Evolutionary conservation across 2,113 vertebrate genomes (phyloP), one percentile per base, ranked within the genome.

Genomic region (Limnothrissa miodon): DNA sequence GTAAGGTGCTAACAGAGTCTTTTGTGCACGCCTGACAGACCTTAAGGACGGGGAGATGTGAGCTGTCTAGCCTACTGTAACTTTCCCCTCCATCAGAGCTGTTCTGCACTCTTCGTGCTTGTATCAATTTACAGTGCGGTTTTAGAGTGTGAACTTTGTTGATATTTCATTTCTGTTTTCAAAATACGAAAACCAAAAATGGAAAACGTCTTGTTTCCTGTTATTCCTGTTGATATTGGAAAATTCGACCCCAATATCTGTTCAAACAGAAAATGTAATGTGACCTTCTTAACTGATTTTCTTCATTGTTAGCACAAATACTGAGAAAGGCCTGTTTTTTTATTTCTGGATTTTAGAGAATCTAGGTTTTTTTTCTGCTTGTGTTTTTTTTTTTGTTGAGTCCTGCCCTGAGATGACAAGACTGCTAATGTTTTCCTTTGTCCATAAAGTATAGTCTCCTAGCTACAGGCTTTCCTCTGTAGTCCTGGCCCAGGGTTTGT

Each of bases 1-100:
- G 44, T 42, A 39, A 39, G 45, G 81, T 79, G 81, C 79, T 48
- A 81, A 66, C 79, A 83, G 78, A 39, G 44, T 23, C 66, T 19
- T 9, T 46, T 45, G 45, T 53, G 8, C 29, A 33, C 8, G 59
- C 59, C 59, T 29, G 59, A 29, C 7, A 66, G 29, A 66, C 59
- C 25, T 29, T 66, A 10, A 33, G 33, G 25, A 29, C 25, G 51
- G 21, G 51, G 51, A 56, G 51, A 56, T 19, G 51, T 56, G 21
- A 23, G 51, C 51, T 56, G 51, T 21, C 51, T 21, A 23, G 21
- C 51, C 21, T 56, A 23, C 46, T 48, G 46, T 48, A 48, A 21
- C 29, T 15, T 13, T 13, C n/a, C 59, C 29, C 59, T 15, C 29
- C 59, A 66, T 66, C 59, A 29, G 11, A 66, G 59, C 59, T 66